A percentile compares a stretch with the other conserved stretches of the same genome.
phyloP scores from a whole-genome alignment of 1,140 invertebrate species.

The Leptinotarsa texana region DNA sequence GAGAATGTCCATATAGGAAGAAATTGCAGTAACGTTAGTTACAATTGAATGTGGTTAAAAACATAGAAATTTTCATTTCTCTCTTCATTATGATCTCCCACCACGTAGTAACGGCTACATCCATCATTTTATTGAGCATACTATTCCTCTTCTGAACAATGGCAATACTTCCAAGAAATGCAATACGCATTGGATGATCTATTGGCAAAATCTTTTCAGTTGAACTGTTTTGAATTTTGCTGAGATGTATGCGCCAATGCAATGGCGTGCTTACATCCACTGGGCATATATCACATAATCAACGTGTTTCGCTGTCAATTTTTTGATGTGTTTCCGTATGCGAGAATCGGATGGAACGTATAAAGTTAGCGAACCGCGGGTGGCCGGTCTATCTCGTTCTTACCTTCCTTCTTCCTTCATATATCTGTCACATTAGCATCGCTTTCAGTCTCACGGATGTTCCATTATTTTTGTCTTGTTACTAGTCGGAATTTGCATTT shows the following conservation, averaged over 20 bases:
- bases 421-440: conserved; percentile 1
- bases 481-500: not conserved
- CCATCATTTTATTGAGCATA: too few species aligned
- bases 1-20: too few species aligned
- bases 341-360: conserved; percentile 30
- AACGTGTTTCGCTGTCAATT: conserved; percentile 27
- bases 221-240: not conserved
- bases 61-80: too few species aligned
- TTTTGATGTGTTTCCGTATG: conserved; percentile 27
- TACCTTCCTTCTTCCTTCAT: conserved; percentile 1
- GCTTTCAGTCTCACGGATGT: conserved; percentile 6
- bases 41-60: too few species aligned
- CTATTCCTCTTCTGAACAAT: not conserved
- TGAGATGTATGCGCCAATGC: conserved; percentile 24
- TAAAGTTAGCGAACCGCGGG: conserved; percentile 26
- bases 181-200: not conserved
- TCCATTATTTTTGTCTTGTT: conserved; percentile 2
- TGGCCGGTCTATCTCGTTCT: conserved; percentile 18
- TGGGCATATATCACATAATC: conserved; percentile 33
- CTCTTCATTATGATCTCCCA: too few species aligned
- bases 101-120: too few species aligned
- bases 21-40: too few species aligned
- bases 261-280: conserved; percentile 27
- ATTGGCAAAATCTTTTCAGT: not conserved
- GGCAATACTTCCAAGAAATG: not conserved